Conservation (phyloP, 2,888 invertebrate species). For the Meteorus cinctellus region DNA sequence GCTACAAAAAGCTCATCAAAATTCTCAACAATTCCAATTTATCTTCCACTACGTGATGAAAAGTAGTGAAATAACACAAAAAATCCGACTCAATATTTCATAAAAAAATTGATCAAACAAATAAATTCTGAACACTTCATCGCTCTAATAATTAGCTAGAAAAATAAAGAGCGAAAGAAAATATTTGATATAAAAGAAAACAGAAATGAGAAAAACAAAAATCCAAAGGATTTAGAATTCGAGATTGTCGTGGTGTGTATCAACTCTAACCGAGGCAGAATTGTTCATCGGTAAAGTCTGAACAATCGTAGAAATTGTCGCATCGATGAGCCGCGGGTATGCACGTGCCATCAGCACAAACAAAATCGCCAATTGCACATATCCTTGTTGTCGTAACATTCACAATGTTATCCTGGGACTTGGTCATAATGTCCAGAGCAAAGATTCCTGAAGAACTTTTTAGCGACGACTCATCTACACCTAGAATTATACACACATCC, state of each 20-base stretch:
- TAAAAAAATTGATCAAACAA: background rate
- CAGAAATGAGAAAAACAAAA: background rate
- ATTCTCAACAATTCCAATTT: too few species aligned
- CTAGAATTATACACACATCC: constrained; percentile 67
- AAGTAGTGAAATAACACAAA: background rate
- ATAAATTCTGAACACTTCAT: background rate
- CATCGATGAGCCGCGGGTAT: constrained; percentile 85
- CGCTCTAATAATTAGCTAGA: background rate
- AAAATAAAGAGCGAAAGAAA: background rate
- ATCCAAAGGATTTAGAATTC: background rate
- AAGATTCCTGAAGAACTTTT: constrained; percentile 63
- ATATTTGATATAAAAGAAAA: background rate
- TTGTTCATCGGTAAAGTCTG: constrained; percentile 92
- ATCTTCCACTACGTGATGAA: background rate
- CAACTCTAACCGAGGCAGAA: constrained; percentile 83
- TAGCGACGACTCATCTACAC: constrained; percentile 66
- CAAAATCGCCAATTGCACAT: constrained; percentile 74
- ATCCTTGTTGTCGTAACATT: constrained; percentile 67
- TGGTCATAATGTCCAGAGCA: constrained; percentile 60
- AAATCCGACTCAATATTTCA: background rate
- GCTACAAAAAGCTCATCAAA: too few species aligned
- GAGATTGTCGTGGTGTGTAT: constrained; percentile 65
- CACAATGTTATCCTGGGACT: constrained; percentile 46
- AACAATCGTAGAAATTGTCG: constrained; percentile 93
- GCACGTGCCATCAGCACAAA: constrained; percentile 82